Conservation (phyloP, 2,888 invertebrate genomes). For the Meteorus cinctellus region DNA sequence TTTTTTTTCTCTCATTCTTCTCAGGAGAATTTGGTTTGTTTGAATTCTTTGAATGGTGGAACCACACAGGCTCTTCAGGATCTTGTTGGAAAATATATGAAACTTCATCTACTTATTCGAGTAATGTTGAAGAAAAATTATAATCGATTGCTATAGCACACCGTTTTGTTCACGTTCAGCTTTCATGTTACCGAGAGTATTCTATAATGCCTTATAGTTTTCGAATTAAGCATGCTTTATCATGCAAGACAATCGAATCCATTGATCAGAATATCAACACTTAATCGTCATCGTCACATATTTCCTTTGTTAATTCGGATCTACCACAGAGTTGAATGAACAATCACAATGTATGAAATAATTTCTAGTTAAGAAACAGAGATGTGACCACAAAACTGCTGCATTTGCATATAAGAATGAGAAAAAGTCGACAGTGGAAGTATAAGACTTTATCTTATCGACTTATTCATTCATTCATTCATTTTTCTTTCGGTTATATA, state of each 20-base stretch:
- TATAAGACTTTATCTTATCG: neutral
- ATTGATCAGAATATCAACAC: too few relatives aligned
- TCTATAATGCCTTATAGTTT: neutral
- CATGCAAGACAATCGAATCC: too few relatives aligned
- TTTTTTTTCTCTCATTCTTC: neutral
- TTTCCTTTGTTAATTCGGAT: neutral
- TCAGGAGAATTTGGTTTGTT: slow-evolving; percentile 72
- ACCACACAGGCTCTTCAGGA: slow-evolving; percentile 78
- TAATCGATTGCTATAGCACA: too few relatives aligned
- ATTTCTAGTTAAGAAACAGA: too few relatives aligned
- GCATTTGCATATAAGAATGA: too few relatives aligned
- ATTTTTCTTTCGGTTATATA: slow-evolving; percentile 41
- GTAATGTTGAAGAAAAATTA: slow-evolving; percentile 68
- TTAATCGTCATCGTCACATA: too few relatives aligned
- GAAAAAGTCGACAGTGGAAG: too few relatives aligned
- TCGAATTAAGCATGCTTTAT: neutral
- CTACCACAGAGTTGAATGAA: neutral
- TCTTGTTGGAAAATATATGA: slow-evolving; percentile 78
- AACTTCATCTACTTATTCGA: slow-evolving; percentile 77
- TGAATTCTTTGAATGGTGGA: slow-evolving; percentile 73
- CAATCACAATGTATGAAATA: neutral
- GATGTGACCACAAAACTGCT: too few relatives aligned
- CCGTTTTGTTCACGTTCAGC: too few relatives aligned
- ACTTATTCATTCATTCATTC: neutral
- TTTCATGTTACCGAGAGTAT: too few relatives aligned